Evolutionary conservation across 2,113 vertebrate species (phyloP), one percentile per base, ranked within the genome.

Genomic region (Hippocampus zosterae): DNA sequence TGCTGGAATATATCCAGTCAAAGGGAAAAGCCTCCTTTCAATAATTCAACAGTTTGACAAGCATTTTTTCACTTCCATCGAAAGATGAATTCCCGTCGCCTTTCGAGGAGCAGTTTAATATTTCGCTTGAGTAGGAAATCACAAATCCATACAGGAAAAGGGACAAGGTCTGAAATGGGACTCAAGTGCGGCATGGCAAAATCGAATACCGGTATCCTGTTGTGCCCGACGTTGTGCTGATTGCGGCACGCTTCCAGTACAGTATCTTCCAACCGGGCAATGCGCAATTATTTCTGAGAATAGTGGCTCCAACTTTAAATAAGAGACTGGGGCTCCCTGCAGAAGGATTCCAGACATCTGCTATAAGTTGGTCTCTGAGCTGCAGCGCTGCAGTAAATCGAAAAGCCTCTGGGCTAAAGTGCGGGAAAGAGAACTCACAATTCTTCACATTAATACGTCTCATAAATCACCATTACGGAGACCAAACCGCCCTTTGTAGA

Each of bases 391-490:
- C 67, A 71, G 64, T 67, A 72, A 73, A 76, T 74, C 79, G 73
- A 72, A 70, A 73, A 78, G 83, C 80, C 79, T 75, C 53, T n/a
- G 62, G 77, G 81, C 66, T 67, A 13, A 65, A 66, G 73, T 78
- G 79, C 78, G 70, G 81, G 87, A 72, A 72, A 65, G 67, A 61
- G 71, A 65, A 71, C 72, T 74, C 68, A 19, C 73, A 78, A 64
- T 81, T 80, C 68, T 79, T 69, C 78, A 53, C 83, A 71, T 74
- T 48, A 74, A 83, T 67, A 60, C 71, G 72, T 42, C 75, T 67
- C 67, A 29, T 87, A 72, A 75, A 89, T 87, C 84, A 81, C 71
- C 71, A 80, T 88, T 80, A 85, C 80, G 1, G 65, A 73, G 63
- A 57, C 56, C 29, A 2, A 67, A 37, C 55, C 77, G 33, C 37